phyloP scores from a whole-genome alignment of 2,888 invertebrate species.

The Cheilosia urbana region DNA sequence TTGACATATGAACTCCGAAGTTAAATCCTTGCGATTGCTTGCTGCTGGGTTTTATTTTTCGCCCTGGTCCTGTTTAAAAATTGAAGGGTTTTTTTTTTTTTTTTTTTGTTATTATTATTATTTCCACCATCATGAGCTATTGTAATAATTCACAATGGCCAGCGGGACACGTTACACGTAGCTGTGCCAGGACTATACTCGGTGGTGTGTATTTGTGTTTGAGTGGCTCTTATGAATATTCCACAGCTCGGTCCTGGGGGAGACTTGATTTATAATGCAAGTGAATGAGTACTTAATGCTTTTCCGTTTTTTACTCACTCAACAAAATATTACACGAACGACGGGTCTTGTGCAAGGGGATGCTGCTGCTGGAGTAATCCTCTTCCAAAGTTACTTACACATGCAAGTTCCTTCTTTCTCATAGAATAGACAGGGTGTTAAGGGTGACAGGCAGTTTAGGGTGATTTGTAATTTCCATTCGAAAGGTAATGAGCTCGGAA shows the following conservation, averaged over 20 bases:
- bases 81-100: constrained; percentile 22
- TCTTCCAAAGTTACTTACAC: constrained; percentile 14
- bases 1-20: constrained; percentile 43
- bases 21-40: constrained; percentile 18
- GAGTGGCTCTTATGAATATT: constrained; percentile 59
- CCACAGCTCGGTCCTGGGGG: constrained; percentile 20
- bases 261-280: constrained; percentile 62
- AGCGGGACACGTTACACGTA: constrained; percentile 41
- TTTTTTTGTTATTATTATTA: constrained; percentile 40
- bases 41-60: neutral
- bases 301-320: constrained; percentile 19
- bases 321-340: constrained; percentile 28
- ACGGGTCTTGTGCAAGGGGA: constrained; percentile 15
- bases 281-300: constrained; percentile 51
- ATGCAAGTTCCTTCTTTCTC: neutral
- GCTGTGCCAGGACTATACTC: neutral
- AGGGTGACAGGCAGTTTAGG: neutral
- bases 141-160: constrained; percentile 66
- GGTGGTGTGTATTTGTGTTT: constrained; percentile 35
- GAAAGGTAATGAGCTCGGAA: constrained; percentile 1
- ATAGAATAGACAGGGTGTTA: neutral
- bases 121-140: constrained; percentile 45
- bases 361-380: neutral
- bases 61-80: constrained; percentile 29
- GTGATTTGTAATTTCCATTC: neutral